Base-by-base conservation (phyloP, 1,140 invertebrate species). In the Rhyacophila brunnea region DNA sequence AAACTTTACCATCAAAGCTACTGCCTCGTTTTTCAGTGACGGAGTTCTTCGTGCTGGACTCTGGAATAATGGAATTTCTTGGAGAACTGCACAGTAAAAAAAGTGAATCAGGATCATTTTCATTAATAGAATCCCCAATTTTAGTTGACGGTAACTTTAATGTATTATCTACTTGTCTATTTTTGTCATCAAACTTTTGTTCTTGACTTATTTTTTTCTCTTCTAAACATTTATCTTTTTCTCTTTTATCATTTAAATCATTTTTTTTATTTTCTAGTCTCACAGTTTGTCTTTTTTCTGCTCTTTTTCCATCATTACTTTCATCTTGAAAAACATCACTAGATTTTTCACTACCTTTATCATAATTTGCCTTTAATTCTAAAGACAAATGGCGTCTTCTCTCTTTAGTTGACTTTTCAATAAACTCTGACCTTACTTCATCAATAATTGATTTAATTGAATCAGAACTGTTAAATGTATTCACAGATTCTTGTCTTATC, bases 331-430 rank as follows among this genome's bases (percentile, higher is more conserved):
- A 15, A 2, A 11, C 13, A 14, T 28, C 38, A 4, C 20, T 20
- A 6, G 9, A 9, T 6, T 28, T 6, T 20, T 42, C 11, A 14
- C 59, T n/a, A 58, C 56, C 53, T 43, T 54, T 51, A 50, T 72
- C 68, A 65, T 68, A 69, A 59, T 67, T 70, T 7, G 59, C 55
- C 64, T 58, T 69, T 44, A 74, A 64, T 59, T 73, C 67, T 20
- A 74, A 66, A 4, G 72, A 73, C 23, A 72, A 56, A 45, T 51
- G 53, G 60, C 68, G 70, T 57, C 70, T 72, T 44, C 58, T 68
- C 46, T 67, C 67, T 45, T 52, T 47, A 10, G 48, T 23, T 2
- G 55, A 54, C n/a, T 40, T 52, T 15, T 62, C 57, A 2, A 52
- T 48, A 44, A 59, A 56, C 14, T 62, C 60, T 15, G 17, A 45